Evolutionary conservation across 2,113 vertebrate species (phyloP).

Genomic region (Dipodomys merriami): DNA sequence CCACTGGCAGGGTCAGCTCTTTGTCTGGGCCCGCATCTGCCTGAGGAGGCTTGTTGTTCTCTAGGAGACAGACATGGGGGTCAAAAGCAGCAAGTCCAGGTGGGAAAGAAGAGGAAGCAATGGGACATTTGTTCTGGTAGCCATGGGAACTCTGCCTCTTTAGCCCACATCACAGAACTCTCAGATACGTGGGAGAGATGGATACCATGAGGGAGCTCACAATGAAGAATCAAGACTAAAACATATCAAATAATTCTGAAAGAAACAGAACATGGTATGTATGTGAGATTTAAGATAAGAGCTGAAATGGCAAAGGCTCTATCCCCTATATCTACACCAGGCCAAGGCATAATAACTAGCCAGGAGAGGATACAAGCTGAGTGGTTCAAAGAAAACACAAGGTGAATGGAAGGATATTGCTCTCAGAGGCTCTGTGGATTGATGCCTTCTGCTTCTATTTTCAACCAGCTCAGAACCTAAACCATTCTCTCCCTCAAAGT

Average conservation of each 20-base stretch:
- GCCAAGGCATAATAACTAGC: background rate
- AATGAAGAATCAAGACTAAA: background rate
- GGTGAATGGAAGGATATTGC: background rate
- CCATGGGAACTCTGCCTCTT: constrained; percentile 13
- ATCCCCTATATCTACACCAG: background rate
- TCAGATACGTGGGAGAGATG: background rate
- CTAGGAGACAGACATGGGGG: constrained; percentile 83
- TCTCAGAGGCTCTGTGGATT: background rate
- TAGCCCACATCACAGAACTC: background rate
- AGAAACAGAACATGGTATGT: background rate
- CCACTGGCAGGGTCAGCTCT: constrained; percentile 96
- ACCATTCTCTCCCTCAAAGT: background rate
- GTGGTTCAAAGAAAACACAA: background rate
- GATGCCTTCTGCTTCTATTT: background rate
- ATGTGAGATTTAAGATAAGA: background rate
- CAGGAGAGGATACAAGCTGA: background rate
- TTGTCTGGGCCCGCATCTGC: constrained; percentile 98
- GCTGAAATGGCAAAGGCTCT: background rate
- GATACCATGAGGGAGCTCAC: background rate
- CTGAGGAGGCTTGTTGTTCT: constrained; percentile 97
- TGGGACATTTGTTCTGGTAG: constrained; percentile 8
- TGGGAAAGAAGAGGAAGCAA: constrained; percentile 28
- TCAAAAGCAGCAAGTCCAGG: constrained; percentile 50
- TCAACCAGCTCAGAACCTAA: background rate
- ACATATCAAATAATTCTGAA: background rate